Evolutionary conservation across 2,113 vertebrate species (phyloP).

Genomic region (Ptyas mucosa): DNA sequence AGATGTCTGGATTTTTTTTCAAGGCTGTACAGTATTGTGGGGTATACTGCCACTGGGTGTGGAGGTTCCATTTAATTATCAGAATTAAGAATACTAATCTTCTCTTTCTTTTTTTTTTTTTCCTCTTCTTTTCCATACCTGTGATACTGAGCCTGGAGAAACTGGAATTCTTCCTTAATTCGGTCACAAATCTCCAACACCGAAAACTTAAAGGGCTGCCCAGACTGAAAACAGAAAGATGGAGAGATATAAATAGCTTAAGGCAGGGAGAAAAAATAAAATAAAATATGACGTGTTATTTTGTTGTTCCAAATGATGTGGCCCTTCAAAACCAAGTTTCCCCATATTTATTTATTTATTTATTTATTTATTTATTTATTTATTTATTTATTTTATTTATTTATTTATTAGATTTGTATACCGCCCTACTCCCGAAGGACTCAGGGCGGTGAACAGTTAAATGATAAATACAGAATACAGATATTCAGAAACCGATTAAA

Average conservation of each 20-base stretch:
- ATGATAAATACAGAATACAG: too few species aligned
- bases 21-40: background rate
- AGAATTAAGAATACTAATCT: background rate
- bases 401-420: too few species aligned
- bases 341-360: too few species aligned
- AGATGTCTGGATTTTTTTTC: background rate
- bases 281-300: background rate
- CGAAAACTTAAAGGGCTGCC: constrained; percentile 91
- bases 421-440: too few species aligned
- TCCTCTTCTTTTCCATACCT: constrained; percentile 65
- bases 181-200: constrained; percentile 87
- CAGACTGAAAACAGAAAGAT: constrained; percentile 57
- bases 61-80: background rate
- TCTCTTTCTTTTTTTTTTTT: rapidly evolving
- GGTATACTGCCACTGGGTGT: background rate
- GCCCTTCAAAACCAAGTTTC: background rate
- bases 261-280: too few species aligned
- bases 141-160: constrained; percentile 90
- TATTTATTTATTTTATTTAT: too few species aligned
- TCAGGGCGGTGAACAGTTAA: too few species aligned
- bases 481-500: too few species aligned
- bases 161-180: constrained; percentile 92
- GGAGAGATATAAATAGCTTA: background rate
- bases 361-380: too few species aligned
- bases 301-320: background rate